These are phyloP conservation scores for Anoplophora glabripennis DNA, from an alignment of 1,140 invertebrate species.

Conservation along the genomic window DNA sequence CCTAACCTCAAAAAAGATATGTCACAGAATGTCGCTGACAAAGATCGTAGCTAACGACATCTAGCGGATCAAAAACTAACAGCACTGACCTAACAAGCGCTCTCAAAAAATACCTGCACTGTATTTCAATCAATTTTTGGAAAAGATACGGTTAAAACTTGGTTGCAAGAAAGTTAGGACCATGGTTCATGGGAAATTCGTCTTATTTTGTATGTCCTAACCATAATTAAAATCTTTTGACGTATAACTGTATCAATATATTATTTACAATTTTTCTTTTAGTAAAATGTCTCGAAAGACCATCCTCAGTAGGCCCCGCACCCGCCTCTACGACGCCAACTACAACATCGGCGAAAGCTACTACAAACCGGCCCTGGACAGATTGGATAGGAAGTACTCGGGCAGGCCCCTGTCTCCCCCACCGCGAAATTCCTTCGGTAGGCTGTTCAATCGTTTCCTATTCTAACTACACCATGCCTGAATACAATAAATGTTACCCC, in stretches of 20 bases:
- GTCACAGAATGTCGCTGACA: too few species aligned
- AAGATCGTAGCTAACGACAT: too few species aligned
- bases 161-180: not conserved
- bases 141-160: too few species aligned
- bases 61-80: too few species aligned
- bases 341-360: conserved; percentile 77
- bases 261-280: conserved; percentile 4
- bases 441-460: conserved; percentile 1
- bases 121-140: too few species aligned
- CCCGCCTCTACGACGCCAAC: conserved; percentile 75
- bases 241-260: not conserved
- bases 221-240: not conserved
- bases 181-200: not conserved
- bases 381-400: conserved; percentile 68
- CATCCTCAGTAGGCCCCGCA: conserved; percentile 58
- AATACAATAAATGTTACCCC: too few species aligned
- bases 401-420: conserved; percentile 51
- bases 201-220: not conserved
- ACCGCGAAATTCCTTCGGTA: conserved; percentile 44
- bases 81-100: too few species aligned
- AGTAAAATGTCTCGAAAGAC: conserved; percentile 40
- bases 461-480: too few species aligned
- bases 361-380: conserved; percentile 70
- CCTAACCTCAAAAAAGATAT: too few species aligned
- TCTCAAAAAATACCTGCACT: too few species aligned